A percentile compares a stretch with the other conserved stretches of the same genome.
These are phyloP conservation scores for Ennomos fuscantarius DNA, from an alignment of 2,888 invertebrate species.

Conservation along the genomic window DNA sequence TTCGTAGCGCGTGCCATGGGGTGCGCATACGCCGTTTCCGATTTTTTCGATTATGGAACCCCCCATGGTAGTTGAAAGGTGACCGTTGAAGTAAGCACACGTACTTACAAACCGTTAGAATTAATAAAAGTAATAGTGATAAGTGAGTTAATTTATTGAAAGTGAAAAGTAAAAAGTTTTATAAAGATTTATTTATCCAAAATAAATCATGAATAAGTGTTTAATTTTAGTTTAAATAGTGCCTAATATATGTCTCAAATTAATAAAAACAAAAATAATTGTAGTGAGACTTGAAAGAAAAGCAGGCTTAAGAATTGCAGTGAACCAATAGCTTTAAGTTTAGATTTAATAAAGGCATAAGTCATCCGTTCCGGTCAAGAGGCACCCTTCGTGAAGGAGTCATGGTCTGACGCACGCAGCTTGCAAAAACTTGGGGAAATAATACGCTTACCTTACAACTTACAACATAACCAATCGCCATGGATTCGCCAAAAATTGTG, in stretches of 20 bases:
- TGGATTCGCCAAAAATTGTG: slow-evolving; percentile 82
- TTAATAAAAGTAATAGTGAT: slow-evolving; percentile 23
- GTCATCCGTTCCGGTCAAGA: slow-evolving; percentile 55
- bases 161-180: no score
- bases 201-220: neutral
- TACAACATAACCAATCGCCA: slow-evolving; percentile 35
- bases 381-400: slow-evolving; percentile 52
- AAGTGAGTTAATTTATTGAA: no score
- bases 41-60: slow-evolving; percentile 66
- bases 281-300: neutral
- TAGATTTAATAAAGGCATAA: slow-evolving; percentile 14
- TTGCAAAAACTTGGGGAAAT: slow-evolving; percentile 48
- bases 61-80: slow-evolving; percentile 70
- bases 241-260: neutral
- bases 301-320: neutral
- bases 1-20: slow-evolving; percentile 75
- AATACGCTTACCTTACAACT: slow-evolving; percentile 59
- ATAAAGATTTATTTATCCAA: no score
- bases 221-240: neutral
- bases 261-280: no score
- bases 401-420: slow-evolving; percentile 49
- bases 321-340: neutral
- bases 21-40: slow-evolving; percentile 78
- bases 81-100: slow-evolving; percentile 57
- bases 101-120: slow-evolving; percentile 33